phyloP scores from a whole-genome alignment of 1,140 invertebrate species.

The Drosophila burlai region DNA sequence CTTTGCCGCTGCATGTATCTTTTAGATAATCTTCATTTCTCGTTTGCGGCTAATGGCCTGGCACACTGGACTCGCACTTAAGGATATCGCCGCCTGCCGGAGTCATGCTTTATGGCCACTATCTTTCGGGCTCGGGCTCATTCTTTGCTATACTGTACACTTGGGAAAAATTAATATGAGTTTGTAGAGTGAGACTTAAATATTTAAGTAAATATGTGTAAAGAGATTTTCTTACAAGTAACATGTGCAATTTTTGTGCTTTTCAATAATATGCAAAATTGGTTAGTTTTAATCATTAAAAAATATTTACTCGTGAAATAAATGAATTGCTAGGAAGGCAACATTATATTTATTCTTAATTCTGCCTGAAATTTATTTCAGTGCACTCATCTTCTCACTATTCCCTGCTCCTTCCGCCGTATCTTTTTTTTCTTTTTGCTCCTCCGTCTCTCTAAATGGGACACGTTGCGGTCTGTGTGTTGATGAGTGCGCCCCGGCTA shows the following conservation, averaged over 20 bases:
- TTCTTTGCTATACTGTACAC: conserved; percentile 30
- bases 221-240: too few relatives aligned
- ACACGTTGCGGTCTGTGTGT: conserved; percentile 81
- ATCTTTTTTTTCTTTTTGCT: conserved; percentile 53
- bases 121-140: conserved; percentile 35
- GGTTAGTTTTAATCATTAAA: not conserved
- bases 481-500: conserved; percentile 74
- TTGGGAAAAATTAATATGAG: not conserved
- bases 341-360: not conserved
- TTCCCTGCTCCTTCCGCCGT: conserved; percentile 34
- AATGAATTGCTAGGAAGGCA: not conserved
- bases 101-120: conserved; percentile 62
- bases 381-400: conserved; percentile 35
- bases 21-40: conserved; percentile 84
- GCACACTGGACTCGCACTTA: conserved; percentile 76
- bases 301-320: not conserved
- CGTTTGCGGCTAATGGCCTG: conserved; percentile 83
- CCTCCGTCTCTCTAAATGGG: conserved; percentile 71
- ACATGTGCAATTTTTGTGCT: too few relatives aligned
- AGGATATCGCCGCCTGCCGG: conserved; percentile 74
- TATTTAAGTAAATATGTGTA: not conserved
- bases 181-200: too few relatives aligned
- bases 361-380: not conserved
- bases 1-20: conserved; percentile 69
- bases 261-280: not conserved